Evolutionary conservation across 1,140 invertebrate genomes (phyloP).

Genomic region (Dolichoris vasculosae): DNA sequence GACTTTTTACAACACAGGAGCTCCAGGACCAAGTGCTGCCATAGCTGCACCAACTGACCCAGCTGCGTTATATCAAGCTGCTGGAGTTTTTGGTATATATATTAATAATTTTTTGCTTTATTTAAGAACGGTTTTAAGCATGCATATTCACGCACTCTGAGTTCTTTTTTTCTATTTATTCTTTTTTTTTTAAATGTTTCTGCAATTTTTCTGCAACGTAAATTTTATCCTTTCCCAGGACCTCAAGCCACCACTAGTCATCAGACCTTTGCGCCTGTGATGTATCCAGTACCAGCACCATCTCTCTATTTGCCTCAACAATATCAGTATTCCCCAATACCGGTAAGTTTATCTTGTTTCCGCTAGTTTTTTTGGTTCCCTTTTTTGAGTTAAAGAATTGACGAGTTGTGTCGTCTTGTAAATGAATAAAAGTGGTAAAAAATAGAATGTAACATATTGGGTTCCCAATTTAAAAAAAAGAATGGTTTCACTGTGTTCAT

Average conservation of each 20-base stretch:
- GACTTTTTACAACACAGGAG: slow-evolving; percentile 75
- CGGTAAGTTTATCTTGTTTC: slow-evolving; percentile 64
- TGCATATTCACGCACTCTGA: slow-evolving; percentile 22
- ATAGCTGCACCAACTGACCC: slow-evolving; percentile 71
- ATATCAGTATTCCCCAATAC: slow-evolving; percentile 72
- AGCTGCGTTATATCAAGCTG: slow-evolving; percentile 70
- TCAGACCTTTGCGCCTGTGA: slow-evolving; percentile 70
- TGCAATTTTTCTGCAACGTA: slow-evolving; percentile 44
- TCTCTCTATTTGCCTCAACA: slow-evolving; percentile 73
- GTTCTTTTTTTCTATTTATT: slow-evolving; percentile 32
- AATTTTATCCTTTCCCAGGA: slow-evolving; percentile 59
- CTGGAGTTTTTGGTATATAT: slow-evolving; percentile 71
- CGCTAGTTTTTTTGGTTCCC: slow-evolving; percentile 19
- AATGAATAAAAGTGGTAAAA: not conserved
- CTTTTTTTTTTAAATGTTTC: slow-evolving; percentile 20
- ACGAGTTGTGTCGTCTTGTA: slow-evolving; percentile 40
- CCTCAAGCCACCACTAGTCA: slow-evolving; percentile 70
- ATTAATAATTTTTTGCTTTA: slow-evolving; percentile 27
- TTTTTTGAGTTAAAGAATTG: slow-evolving; percentile 5
- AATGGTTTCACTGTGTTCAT: slow-evolving; percentile 49
- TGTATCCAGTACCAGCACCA: slow-evolving; percentile 72
- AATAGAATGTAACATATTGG: slow-evolving; percentile 26
- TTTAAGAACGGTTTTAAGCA: slow-evolving; percentile 39
- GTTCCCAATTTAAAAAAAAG: slow-evolving; percentile 45
- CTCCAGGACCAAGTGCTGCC: slow-evolving; percentile 67